These are phyloP conservation scores for Petrocephalus microphthalmus DNA, from an alignment of 2,113 vertebrate genomes.

Conservation along the genomic window DNA sequence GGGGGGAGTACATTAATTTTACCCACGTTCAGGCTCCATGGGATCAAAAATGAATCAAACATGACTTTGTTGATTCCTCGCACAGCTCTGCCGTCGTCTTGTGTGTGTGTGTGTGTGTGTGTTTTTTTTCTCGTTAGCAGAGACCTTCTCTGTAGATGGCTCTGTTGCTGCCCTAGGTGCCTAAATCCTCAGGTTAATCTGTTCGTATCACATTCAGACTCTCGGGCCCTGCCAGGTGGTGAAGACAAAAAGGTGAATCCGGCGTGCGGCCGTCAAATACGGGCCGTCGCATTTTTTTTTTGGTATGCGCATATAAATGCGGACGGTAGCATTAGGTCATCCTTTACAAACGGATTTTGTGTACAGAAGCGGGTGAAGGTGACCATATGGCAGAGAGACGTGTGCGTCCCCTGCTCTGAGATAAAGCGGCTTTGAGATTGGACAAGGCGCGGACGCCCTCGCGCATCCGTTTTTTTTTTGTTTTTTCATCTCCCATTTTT, in stretches of 20 bases:
- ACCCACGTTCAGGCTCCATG: not conserved
- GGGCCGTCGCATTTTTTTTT: not conserved
- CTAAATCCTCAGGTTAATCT: not conserved
- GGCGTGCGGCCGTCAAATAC: not conserved
- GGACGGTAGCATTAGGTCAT: not conserved
- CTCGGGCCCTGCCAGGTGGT: not conserved
- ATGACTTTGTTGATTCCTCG: not conserved
- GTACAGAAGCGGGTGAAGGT: not conserved
- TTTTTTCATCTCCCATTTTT: not conserved
- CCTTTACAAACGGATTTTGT: not conserved
- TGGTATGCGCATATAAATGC: not conserved
- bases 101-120: too few species aligned
- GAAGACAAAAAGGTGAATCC: not conserved
- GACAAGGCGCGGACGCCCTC: not conserved
- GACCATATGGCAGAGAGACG: not conserved
- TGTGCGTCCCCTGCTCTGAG: not conserved
- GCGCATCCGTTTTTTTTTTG: not conserved
- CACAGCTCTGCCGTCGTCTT: not conserved
- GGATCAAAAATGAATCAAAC: not conserved
- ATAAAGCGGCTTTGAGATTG: not conserved
- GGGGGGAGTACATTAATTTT: slow-evolving; percentile 15
- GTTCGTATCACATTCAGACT: not conserved
- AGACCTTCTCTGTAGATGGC: not conserved
- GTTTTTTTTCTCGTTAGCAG: too few species aligned
- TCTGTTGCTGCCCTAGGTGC: not conserved